phyloP scores from a whole-genome alignment of 2,888 invertebrate species.

The Acanthopleura granulata region DNA sequence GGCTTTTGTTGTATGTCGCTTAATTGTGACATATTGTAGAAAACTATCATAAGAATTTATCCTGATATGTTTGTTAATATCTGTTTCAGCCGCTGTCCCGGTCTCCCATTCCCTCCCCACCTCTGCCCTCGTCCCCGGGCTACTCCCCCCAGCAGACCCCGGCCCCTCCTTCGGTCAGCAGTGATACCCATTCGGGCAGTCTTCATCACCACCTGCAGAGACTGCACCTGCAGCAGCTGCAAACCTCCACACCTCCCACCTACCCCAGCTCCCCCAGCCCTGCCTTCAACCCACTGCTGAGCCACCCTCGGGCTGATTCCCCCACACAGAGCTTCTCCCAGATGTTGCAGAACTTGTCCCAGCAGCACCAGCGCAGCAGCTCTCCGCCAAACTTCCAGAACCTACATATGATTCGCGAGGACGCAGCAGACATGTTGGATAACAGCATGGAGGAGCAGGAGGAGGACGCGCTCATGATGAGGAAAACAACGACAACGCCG shows the following conservation, averaged over 20 bases:
- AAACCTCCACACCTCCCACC: slow-evolving; percentile 20
- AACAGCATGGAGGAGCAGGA: slow-evolving; percentile 20
- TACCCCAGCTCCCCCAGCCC: slow-evolving; percentile 29
- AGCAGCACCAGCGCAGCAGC: slow-evolving; percentile 55
- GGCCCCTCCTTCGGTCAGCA: slow-evolving; percentile 53
- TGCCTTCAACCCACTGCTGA: slow-evolving; percentile 24
- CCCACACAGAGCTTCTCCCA: slow-evolving; percentile 45
- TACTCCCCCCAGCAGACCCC: slow-evolving; percentile 34
- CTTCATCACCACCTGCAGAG: slow-evolving; percentile 71
- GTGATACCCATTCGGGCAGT: slow-evolving; percentile 63
- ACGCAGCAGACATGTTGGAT: slow-evolving; percentile 46
- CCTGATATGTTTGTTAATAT: slow-evolving; percentile 19
- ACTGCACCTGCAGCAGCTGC: slow-evolving; percentile 65
- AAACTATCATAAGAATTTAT: too few relatives aligned
- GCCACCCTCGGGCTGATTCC: slow-evolving; percentile 43
- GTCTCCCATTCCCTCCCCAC: slow-evolving; percentile 56
- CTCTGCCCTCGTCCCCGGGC: slow-evolving; percentile 37
- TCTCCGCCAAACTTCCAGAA: slow-evolving; percentile 66
- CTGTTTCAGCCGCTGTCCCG: slow-evolving; percentile 36
- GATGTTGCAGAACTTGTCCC: slow-evolving; percentile 41
- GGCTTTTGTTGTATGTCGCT: too few relatives aligned
- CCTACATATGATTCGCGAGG: slow-evolving; percentile 69
- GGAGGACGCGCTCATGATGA: slow-evolving; percentile 34
- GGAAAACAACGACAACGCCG: background rate
- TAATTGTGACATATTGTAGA: too few relatives aligned